Evolutionary conservation across 2,888 invertebrate genomes (phyloP), one percentile per base, ranked within the genome.

Genomic region (Invenusta paracnida): DNA sequence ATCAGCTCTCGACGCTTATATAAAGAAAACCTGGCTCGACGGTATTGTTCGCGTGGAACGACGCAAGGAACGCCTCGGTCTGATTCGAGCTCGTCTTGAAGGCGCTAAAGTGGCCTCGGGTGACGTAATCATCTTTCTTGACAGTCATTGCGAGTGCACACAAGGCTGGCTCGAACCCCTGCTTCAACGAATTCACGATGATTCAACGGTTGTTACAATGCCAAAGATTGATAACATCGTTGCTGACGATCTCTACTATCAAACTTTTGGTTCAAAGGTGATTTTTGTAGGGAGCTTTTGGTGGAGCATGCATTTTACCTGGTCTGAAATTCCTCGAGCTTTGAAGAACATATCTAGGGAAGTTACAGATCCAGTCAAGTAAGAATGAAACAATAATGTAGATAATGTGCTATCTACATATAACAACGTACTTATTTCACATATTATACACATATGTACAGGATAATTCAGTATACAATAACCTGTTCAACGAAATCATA

Each of bases 221-320:
- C 98, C 98, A 81, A 95, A 96, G 89, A 98, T 98, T 88, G 98
- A 98, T 92, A 95, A 95, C 86, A 96, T 98, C 89, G 95, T 95
- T 91, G 94, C 95, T 85, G 13, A 85, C 13, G 30, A 85, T 29
- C 5, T 85, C 23, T 87, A 88, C 83, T 91, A 91, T 88, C 88
- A 88, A 0, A 90, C 89, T 83, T 83, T 28, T 5, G 73, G 73
- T 13, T 89, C 89, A 0, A 90, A 90, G 0, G 90, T 90, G 31
- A 88, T 87, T 85, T 89, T 89, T 2, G 90, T 91, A 0, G 92
- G 92, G 0, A 91, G 91, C 0, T 92, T 92, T 89, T 92, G 91
- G 88, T 92, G 92, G 92, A 90, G 91, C 87, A 96, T 97, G 0
- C 96, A 97, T 92, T 97, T 97, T 91, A 96, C 95, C 0, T 97